Base-by-base conservation (phyloP, 1,140 invertebrate species). In the Hycleus phaleratus region DNA sequence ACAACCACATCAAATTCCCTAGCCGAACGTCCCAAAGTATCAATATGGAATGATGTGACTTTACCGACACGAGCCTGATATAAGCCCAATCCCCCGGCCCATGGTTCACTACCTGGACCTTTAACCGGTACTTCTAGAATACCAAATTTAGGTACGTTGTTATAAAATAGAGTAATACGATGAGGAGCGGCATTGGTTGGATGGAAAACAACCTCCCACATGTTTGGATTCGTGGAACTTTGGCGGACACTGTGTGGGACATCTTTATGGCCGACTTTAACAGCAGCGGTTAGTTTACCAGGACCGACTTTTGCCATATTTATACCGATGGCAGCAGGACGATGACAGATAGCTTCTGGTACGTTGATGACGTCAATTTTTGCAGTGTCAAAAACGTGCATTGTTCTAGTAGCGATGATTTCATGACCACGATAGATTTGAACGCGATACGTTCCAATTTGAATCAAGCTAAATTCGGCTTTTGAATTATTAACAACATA, bases 1-100 rank as follows among this genome's bases (percentile, higher is more conserved):
- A 95, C 87, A 0, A 95, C 86, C 1, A 95, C 91, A 72, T 95
- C 93, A 68, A 96, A 95, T 68, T 95, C 90, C 59, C 91, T 81
- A 0, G 90, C 90, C 4, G 89, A 83, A 25, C 86, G 79, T 9
- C 91, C 90, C 1, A 91, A 78, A 0, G 91, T 94, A 68, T 95
- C 91, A 49, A 95, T 93, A 24, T 90, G 85, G 75, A 95, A 95
- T 0, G 87, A 88, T 3, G 89, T 88, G 1, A 88, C 82, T 71
- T 88, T 85, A 1, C 86, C 85, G 7, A 88, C 82, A 53, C 84
- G 81, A 0, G 88, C 85, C 68, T 93, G 90, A 75, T 94, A 93
- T 1, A 95, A 75, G 1, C 88, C 91, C 46, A 72, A 52, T 45
- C 72, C 72, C 38, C 69, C 71, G 32, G 72, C 71, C 72, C 72